Evolutionary conservation across 1,140 invertebrate species (phyloP).

Genomic region (Druon quercuslanigerum): DNA sequence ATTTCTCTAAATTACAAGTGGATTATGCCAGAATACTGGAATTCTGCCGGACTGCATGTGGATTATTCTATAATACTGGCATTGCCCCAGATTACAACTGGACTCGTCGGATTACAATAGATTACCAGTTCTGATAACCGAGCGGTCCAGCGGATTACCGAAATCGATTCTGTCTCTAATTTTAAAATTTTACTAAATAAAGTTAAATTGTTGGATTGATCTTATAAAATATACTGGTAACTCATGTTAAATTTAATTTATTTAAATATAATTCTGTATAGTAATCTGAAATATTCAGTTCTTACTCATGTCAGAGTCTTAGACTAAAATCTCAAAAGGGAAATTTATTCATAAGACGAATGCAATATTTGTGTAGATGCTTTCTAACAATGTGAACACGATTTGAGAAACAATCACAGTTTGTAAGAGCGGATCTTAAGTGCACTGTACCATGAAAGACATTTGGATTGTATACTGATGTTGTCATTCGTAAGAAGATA

Average conservation of each 20-base stretch:
- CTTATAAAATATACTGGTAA: neutral
- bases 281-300: conserved; percentile 29
- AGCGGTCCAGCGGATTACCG: too few species aligned
- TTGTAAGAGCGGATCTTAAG: neutral
- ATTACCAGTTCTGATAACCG: too few species aligned
- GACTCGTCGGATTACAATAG: too few species aligned
- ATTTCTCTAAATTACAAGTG: too few species aligned
- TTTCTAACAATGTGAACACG: neutral
- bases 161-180: too few species aligned
- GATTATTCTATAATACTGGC: too few species aligned
- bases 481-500: neutral
- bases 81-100: too few species aligned
- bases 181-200: too few species aligned
- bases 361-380: neutral
- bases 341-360: neutral
- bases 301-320: conserved; percentile 29
- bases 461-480: neutral
- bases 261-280: neutral
- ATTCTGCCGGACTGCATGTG: too few species aligned
- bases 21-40: too few species aligned
- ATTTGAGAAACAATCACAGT: conserved; percentile 1
- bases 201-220: neutral
- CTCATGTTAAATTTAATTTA: neutral
- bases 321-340: neutral
- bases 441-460: neutral